Evolutionary conservation across 2,113 vertebrate genomes (phyloP).

Genomic region (Eurystomus gularis): DNA sequence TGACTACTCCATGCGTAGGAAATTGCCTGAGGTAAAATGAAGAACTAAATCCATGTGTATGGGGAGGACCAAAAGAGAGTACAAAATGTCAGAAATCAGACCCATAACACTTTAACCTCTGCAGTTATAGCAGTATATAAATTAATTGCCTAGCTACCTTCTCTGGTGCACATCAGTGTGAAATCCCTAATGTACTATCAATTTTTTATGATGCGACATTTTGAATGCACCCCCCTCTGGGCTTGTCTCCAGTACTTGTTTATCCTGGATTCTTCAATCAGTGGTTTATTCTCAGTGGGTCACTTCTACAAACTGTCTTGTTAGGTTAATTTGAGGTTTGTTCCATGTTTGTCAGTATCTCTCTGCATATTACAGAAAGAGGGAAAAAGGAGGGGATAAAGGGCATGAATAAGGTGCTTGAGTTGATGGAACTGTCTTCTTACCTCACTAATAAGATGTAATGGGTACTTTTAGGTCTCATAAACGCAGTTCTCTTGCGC

Average conservation of each 20-base stretch:
- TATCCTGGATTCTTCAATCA: neutral
- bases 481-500: neutral
- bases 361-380: neutral
- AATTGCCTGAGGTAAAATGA: conserved; percentile 34
- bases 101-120: neutral
- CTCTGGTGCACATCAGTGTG: neutral
- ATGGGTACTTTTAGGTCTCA: neutral
- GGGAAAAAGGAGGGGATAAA: neutral
- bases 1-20: neutral
- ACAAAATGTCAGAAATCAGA: neutral
- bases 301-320: neutral
- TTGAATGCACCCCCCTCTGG: neutral
- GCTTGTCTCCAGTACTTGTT: neutral
- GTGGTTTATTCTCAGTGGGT: neutral
- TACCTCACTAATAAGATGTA: conserved; percentile 49
- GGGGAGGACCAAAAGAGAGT: neutral
- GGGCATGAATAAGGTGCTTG: neutral
- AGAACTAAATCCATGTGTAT: neutral
- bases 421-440: neutral
- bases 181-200: neutral
- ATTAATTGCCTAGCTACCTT: neutral
- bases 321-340: conserved; percentile 50
- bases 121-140: neutral
- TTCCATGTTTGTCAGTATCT: neutral
- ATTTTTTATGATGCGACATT: neutral